Evolutionary conservation across 2,888 invertebrate genomes (phyloP), one percentile per base, ranked within the genome.

Genomic region (Lasioglossum leucozonium): DNA sequence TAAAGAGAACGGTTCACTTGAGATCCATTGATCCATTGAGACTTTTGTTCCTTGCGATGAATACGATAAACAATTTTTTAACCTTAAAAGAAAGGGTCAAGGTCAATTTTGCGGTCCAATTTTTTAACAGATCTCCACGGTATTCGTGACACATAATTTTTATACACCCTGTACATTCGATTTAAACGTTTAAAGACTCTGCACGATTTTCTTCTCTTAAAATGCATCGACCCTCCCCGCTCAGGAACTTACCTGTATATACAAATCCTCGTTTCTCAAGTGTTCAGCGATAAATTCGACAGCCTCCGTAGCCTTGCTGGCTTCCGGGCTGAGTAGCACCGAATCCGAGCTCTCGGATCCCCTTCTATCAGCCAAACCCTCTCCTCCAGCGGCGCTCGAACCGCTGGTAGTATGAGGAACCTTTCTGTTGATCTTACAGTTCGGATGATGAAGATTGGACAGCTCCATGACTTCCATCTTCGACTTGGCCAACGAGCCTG

Each of bases 231-330:
- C 51, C 22, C 22, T 11, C 11, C 8, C n/a, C 22, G 22, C n/a
- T n/a, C 22, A 13, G 18, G 1, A 37, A 67, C 37, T 82, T 34
- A 99, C 99, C 97, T 99, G 99, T 95, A 99, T 99, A 94, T 99
- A 99, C 93, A 99, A 98, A 96, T 99, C 99, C 96, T 99, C 99
- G 95, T 99, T 99, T 91, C 99, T 97, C 92, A 99, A 96, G 96
- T 99, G 99, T 95, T 99, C 99, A 47, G 99, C 99, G 91, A 99
- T 99, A 95, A 99, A 99, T 95, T 99, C 99, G 30, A 99, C 99
- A 2, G 99, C 99, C 95, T 99, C 99, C 34, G 99, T 99, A 74
- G 99, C 99, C 95, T 99, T 97, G 93, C 98, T 97, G 78, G 99
- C 99, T 96, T 99, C 99, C 0, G 99, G 98, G 34, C 98, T 98